Conservation (phyloP, 2,113 vertebrate species). For the Cinclus cinclus region DNA sequence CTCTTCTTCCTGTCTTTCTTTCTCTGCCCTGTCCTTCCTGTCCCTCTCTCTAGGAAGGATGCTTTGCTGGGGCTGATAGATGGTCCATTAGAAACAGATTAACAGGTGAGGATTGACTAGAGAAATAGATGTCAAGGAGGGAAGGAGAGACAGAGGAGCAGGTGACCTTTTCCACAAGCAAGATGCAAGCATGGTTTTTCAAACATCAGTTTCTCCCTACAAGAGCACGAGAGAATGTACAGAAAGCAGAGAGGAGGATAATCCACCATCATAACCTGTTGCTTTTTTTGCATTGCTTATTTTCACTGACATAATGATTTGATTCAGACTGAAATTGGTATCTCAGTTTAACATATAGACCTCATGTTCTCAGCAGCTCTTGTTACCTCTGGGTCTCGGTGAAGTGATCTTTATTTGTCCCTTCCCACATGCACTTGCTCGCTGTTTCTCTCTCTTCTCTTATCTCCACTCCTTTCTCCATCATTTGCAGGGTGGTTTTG, state of each 20-base stretch:
- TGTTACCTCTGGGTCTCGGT: neutral
- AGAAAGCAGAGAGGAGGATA: neutral
- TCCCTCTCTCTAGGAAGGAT: neutral
- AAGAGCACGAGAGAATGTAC: neutral
- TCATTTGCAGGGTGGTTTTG: neutral
- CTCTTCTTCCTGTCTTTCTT: neutral
- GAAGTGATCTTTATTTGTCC: constrained; percentile 4
- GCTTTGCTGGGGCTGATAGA: constrained; percentile 53
- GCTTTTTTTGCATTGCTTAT: neutral
- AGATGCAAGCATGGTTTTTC: constrained; percentile 41
- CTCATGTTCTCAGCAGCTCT: neutral
- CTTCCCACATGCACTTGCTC: neutral
- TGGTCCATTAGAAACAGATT: constrained; percentile 69
- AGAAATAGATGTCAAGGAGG: constrained; percentile 62
- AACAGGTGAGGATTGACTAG: constrained; percentile 62
- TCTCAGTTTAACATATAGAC: constrained; percentile 19
- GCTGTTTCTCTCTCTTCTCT: neutral
- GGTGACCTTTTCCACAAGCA: constrained; percentile 59
- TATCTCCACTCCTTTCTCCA: neutral
- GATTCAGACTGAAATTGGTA: constrained; percentile 19
- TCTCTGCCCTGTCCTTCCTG: neutral
- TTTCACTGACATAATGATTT: constrained; percentile 1
- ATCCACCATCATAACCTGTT: neutral
- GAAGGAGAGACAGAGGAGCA: neutral
- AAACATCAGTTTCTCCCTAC: neutral